Evolutionary conservation across 2,113 vertebrate genomes (phyloP).

Genomic region (Gasterosteus nipponicus): DNA sequence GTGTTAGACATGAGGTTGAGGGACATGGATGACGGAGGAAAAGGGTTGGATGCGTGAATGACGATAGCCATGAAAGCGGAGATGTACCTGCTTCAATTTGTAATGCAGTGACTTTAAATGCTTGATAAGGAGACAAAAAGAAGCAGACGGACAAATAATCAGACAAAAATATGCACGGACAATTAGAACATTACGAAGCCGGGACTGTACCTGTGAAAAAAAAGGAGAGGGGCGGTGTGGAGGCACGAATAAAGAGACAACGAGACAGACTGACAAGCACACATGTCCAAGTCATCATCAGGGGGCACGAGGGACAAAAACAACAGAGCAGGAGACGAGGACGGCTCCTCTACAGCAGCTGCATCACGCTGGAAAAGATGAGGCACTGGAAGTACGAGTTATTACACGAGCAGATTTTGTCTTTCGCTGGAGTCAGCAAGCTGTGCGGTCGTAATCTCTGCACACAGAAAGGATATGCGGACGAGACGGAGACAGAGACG

Average conservation of each 20-base stretch:
- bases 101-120: slow-evolving; percentile 85
- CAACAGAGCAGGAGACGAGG: slow-evolving; percentile 33
- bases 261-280: slow-evolving; percentile 37
- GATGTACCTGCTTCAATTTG: slow-evolving; percentile 90
- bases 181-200: slow-evolving; percentile 8
- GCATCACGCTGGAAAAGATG: slow-evolving; percentile 36
- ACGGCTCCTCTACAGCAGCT: slow-evolving; percentile 33
- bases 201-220: slow-evolving; percentile 47
- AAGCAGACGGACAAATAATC: slow-evolving; percentile 58
- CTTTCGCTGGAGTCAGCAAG: slow-evolving; percentile 48
- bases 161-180: slow-evolving; percentile 54
- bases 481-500: slow-evolving; percentile 29
- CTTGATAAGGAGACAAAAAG: slow-evolving; percentile 83
- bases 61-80: slow-evolving; percentile 54
- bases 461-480: slow-evolving; percentile 26
- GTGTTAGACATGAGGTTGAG: slow-evolving; percentile 37
- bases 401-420: slow-evolving; percentile 58
- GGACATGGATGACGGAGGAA: slow-evolving; percentile 17
- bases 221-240: background rate
- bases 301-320: slow-evolving; percentile 43
- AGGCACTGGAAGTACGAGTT: slow-evolving; percentile 49
- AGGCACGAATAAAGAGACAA: slow-evolving; percentile 23
- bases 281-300: slow-evolving; percentile 64
- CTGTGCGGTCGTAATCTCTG: slow-evolving; percentile 44
- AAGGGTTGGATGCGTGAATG: slow-evolving; percentile 19